Conservation (phyloP, 1,140 invertebrate species). For the Drosophila hydei region DNA sequence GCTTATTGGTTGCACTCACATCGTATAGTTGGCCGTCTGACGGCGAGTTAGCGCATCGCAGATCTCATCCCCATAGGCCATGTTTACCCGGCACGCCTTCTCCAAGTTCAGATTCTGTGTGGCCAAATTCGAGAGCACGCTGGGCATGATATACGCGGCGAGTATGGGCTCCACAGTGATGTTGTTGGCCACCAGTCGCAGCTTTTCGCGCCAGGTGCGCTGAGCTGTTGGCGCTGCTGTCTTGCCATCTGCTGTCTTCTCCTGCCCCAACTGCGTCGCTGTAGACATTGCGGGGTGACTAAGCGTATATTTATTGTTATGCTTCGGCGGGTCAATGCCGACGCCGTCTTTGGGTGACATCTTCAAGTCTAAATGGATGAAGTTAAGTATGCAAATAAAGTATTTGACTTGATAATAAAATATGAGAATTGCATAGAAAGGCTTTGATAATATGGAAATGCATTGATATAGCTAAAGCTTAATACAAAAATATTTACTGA, state of each 20-base stretch:
- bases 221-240: not conserved
- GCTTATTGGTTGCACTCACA: slow-evolving; percentile 57
- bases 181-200: slow-evolving; percentile 86
- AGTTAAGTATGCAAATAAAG: no score
- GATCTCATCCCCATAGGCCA: slow-evolving; percentile 88
- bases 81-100: slow-evolving; percentile 92
- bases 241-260: slow-evolving; percentile 22
- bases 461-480: no score
- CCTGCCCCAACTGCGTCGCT: not conserved
- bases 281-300: slow-evolving; percentile 24
- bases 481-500: no score
- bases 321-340: slow-evolving; percentile 50
- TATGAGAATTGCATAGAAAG: not conserved
- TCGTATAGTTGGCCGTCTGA: slow-evolving; percentile 88
- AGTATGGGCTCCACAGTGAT: slow-evolving; percentile 92
- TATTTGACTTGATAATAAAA: no score
- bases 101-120: slow-evolving; percentile 93
- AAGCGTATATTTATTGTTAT: slow-evolving; percentile 54
- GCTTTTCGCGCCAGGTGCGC: slow-evolving; percentile 85
- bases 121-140: slow-evolving; percentile 90
- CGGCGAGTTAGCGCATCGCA: slow-evolving; percentile 89
- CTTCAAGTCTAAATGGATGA: no score
- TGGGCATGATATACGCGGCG: slow-evolving; percentile 91
- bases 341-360: slow-evolving; percentile 69
- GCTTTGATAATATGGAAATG: not conserved